These are phyloP conservation scores for Drosophila kokeensis DNA, from an alignment of 2,888 invertebrate species.

Conservation along the genomic window DNA sequence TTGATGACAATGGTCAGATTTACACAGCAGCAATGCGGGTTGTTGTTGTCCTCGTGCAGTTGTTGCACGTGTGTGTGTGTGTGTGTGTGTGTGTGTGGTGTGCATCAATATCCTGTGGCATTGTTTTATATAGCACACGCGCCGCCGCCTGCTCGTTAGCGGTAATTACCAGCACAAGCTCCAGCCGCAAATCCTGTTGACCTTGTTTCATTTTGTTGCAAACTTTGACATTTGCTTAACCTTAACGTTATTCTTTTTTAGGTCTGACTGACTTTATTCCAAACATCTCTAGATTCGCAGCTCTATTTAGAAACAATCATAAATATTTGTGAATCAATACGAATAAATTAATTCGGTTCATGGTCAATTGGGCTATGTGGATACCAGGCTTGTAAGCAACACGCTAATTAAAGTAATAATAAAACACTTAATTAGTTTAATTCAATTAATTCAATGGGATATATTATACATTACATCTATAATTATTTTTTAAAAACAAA, in stretches of 20 bases:
- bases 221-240: slow-evolving; percentile 53
- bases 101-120: slow-evolving; percentile 49
- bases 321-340: background rate
- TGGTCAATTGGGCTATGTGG: slow-evolving; percentile 39
- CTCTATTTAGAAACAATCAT: background rate
- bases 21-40: slow-evolving; percentile 15
- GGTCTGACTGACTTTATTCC: background rate
- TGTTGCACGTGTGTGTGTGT: slow-evolving; percentile 6
- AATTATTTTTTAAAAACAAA: background rate
- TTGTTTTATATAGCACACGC: slow-evolving; percentile 34
- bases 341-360: slow-evolving; percentile 41
- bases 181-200: background rate
- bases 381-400: slow-evolving; percentile 15
- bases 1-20: slow-evolving; percentile 41
- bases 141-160: slow-evolving; percentile 57
- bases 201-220: slow-evolving; percentile 1
- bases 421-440: slow-evolving; percentile 21
- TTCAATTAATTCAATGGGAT: slow-evolving; percentile 14
- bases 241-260: background rate
- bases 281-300: background rate
- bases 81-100: slow-evolving; percentile 9
- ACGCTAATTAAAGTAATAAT: slow-evolving; percentile 20
- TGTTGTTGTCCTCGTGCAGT: slow-evolving; percentile 4
- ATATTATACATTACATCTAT: background rate
- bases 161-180: slow-evolving; percentile 32